These are phyloP conservation scores for Zalophus californianus DNA, from an alignment of 2,797 vertebrate genomes.

Conservation along the genomic window DNA sequence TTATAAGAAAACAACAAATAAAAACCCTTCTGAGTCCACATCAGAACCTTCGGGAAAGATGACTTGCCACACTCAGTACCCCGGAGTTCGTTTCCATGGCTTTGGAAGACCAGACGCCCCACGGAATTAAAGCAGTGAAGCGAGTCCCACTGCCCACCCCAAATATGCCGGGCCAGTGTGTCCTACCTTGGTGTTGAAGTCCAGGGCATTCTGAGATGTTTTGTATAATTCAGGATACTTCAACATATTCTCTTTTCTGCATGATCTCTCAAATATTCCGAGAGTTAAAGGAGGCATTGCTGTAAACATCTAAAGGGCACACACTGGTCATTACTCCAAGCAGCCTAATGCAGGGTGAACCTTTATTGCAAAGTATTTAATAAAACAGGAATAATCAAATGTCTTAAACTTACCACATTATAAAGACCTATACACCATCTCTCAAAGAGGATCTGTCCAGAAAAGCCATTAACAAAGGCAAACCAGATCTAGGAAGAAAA, in stretches of 20 bases:
- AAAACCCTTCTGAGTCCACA: background rate
- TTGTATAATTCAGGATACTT: slow-evolving; percentile 99
- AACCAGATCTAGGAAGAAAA: slow-evolving; percentile 95
- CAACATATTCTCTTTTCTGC: slow-evolving; percentile 98
- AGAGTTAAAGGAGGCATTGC: slow-evolving; percentile 97
- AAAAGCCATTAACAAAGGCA: slow-evolving; percentile 99
- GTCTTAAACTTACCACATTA: slow-evolving; percentile 95
- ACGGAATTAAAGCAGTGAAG: background rate
- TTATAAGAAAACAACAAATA: background rate
- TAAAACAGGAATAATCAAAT: slow-evolving; percentile 4
- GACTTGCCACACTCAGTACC: background rate
- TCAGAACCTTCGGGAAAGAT: background rate
- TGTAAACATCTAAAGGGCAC: slow-evolving; percentile 94
- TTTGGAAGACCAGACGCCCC: background rate
- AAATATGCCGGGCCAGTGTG: accelerated
- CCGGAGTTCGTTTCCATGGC: background rate
- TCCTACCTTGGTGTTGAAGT: slow-evolving; percentile 94
- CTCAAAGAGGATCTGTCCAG: slow-evolving; percentile 99
- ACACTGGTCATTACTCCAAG: background rate
- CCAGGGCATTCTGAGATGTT: slow-evolving; percentile 97
- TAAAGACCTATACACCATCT: slow-evolving; percentile 99
- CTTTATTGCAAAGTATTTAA: background rate
- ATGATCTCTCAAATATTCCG: slow-evolving; percentile 98
- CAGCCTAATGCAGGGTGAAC: background rate
- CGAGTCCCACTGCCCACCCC: background rate